phyloP scores from a whole-genome alignment of 1,140 invertebrate genomes.

The Ceratosolen solmsi region DNA sequence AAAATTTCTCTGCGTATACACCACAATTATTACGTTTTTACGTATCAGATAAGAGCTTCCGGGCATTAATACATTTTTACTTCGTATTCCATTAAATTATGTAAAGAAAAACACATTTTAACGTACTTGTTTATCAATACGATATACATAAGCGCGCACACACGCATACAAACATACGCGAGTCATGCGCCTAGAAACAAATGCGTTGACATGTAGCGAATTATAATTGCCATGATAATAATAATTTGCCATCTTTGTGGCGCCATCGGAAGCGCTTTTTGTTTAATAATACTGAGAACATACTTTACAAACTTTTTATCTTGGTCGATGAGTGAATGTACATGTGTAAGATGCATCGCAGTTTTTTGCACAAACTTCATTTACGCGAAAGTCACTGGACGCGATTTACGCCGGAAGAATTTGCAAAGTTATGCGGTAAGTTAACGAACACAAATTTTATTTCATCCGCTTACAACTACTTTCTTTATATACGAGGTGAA shows the following conservation, averaged over 20 bases:
- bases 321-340: too few species aligned
- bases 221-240: slow-evolving; percentile 7
- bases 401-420: not conserved
- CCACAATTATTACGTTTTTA: not conserved
- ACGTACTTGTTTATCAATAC: not conserved
- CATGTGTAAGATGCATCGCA: not conserved
- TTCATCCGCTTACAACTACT: too few species aligned
- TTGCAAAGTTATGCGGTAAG: not conserved
- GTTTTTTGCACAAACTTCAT: not conserved
- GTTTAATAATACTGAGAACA: not conserved
- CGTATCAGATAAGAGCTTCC: not conserved
- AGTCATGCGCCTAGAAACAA: too few species aligned
- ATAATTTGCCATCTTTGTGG: not conserved
- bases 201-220: not conserved
- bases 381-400: not conserved
- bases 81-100: not conserved
- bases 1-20: not conserved
- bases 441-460: not conserved
- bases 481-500: too few species aligned
- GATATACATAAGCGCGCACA: not conserved
- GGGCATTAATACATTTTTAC: not conserved
- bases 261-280: not conserved
- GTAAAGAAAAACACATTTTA: slow-evolving; percentile 15
- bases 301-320: not conserved
- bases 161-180: not conserved